Evolutionary conservation across 2,888 invertebrate species (phyloP), one percentile per base, ranked within the genome.

Genomic region (Bugula neritina): DNA sequence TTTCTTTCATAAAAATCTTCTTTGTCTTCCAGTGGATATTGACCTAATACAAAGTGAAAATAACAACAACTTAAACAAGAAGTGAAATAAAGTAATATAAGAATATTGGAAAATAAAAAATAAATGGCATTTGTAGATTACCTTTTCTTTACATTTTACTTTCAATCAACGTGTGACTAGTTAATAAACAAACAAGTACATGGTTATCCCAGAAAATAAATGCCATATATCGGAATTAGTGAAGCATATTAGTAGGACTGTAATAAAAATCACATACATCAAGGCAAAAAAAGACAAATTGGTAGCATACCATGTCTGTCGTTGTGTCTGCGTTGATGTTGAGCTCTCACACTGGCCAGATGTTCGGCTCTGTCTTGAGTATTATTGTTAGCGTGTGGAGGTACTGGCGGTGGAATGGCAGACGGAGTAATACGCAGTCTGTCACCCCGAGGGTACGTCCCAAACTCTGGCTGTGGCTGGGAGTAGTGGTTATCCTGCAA

Each of bases 251-350:
- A n/a, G n/a, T n/a, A n/a, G n/a, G n/a, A n/a, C n/a, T n/a, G n/a
- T n/a, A n/a, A n/a, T n/a, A n/a, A n/a, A n/a, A n/a, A n/a, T n/a
- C n/a, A n/a, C n/a, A n/a, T n/a, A n/a, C n/a, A n/a, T n/a, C n/a
- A n/a, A n/a, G n/a, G n/a, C n/a, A n/a, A n/a, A n/a, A n/a, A n/a
- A n/a, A n/a, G n/a, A n/a, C n/a, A n/a, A n/a, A n/a, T n/a, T n/a
- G n/a, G n/a, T n/a, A n/a, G n/a, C 43, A 10, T 10, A 63, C 63
- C 63, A 72, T 88, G 87, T 69, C 89, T 81, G 77, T 88, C 87
- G 25, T 85, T 85, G 79, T 89, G 87, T 58, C 87, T 82, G 55
- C 87, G 86, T 77, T 89, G 88, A 76, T 88, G 88, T 75, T 87
- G 84, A 1, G 84, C 82, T 43, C 87, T 78, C 72, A 87, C 78